These are phyloP conservation scores for Oncopeltus fasciatus DNA, from an alignment of 1,140 invertebrate genomes.

Conservation along the genomic window DNA sequence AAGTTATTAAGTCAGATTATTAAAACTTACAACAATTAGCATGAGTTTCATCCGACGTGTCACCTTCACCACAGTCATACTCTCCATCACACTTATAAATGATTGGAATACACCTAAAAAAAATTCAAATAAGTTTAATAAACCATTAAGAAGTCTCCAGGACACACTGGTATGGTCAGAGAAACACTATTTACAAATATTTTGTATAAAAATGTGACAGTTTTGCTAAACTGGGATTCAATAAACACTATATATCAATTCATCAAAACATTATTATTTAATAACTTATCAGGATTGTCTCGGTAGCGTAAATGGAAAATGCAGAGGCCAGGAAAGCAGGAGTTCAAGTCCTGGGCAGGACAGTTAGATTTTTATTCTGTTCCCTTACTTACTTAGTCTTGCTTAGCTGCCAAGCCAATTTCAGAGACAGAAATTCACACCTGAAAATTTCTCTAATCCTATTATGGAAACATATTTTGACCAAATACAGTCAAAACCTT, in stretches of 20 bases:
- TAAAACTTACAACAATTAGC: too few relatives aligned
- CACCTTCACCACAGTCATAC: conserved; percentile 54
- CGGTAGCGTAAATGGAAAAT: too few relatives aligned
- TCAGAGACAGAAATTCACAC: too few relatives aligned
- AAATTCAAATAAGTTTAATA: neutral
- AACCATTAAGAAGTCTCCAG: neutral
- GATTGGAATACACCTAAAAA: conserved; percentile 39
- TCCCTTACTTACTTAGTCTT: neutral
- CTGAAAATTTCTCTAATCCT: too few relatives aligned
- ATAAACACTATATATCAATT: neutral
- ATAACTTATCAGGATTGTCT: too few relatives aligned
- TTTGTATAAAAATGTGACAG: neutral
- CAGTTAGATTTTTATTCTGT: too few relatives aligned
- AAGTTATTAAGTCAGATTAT: too few relatives aligned
- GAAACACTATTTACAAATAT: neutral
- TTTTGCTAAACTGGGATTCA: neutral
- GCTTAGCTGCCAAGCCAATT: neutral
- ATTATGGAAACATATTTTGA: too few relatives aligned
- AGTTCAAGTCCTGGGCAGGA: too few relatives aligned
- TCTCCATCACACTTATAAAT: conserved; percentile 67
- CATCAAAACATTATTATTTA: neutral
- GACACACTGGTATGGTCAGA: neutral
- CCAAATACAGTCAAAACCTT: too few relatives aligned
- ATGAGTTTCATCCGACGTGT: conserved; percentile 43
- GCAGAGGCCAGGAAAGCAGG: too few relatives aligned